Base-by-base conservation (phyloP, 2,113 vertebrate species). In the Origma solitaria region DNA sequence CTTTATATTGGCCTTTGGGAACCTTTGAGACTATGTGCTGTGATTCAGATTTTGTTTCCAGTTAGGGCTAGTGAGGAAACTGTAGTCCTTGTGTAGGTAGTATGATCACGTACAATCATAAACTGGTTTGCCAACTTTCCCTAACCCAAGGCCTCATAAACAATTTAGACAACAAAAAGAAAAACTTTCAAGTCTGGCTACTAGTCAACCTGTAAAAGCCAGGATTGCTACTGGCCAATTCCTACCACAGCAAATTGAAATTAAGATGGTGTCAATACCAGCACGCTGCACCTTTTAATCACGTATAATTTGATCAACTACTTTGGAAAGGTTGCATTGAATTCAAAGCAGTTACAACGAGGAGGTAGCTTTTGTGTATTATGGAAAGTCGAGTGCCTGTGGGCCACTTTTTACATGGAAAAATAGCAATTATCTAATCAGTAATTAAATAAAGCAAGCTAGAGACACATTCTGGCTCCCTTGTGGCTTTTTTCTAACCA, bases 121-220 rank as follows among this genome's bases (percentile, higher is more conserved):
- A 70, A 66, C 13, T 64, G 64, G 70, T 92, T 91, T 92, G 51
- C 35, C 82, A 94, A 76, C 21, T 95, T 96, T 82, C 77, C 51
- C 73, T 93, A 86, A 92, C 27, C 91, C 49, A 45, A n/a, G 18
- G 3, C 20, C 56, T 31, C 20, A 15, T 56, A 95, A 94, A 45
- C 68, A 40, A 65, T 86, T 95, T 77, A 90, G 86, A 91, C 83
- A 89, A 90, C 14, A 92, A 28, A 80, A 73, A 68, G 23, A 25
- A 68, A 90, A 69, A 14, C 37, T 57, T 91, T 47, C 45, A 87
- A 82, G 84, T 35, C 84, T 58, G 50, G 90, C 73, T 94, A 82
- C 58, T 30, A 80, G 49, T 75, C 28, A 85, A 58, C 42, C 47
- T 72, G 78, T 45, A 75, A 78, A 95, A 94, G 37, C 62, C 66